Percentiles rank a stretch among this genome's conserved stretches.
Evolutionary conservation across 2,888 invertebrate species (phyloP).

Genomic region (Mimumesa dahlbomi): DNA sequence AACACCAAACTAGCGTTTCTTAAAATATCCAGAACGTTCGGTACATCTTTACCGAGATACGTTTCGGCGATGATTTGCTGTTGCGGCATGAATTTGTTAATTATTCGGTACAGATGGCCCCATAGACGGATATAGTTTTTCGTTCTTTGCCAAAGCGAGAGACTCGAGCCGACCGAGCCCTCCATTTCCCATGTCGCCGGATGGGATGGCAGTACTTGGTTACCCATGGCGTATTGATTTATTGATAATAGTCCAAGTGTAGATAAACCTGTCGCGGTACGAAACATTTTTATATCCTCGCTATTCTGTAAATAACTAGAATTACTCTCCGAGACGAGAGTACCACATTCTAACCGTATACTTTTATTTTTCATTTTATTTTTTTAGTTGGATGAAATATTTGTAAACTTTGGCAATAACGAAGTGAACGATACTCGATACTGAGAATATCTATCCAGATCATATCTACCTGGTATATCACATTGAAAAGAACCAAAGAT

Average conservation of each 20-base stretch:
- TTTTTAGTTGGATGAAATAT: no score
- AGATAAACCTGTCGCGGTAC: not conserved
- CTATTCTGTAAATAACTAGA: no score
- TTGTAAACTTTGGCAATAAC: no score
- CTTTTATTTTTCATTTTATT: no score
- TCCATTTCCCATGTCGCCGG: slow-evolving; percentile 63
- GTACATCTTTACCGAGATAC: slow-evolving; percentile 41
- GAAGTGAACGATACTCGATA: no score
- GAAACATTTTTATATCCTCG: not conserved
- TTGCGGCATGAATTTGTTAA: fast-evolving
- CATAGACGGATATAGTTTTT: slow-evolving; percentile 38
- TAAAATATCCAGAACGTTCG: slow-evolving; percentile 20
- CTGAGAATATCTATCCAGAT: no score
- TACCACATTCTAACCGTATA: no score
- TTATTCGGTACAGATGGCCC: not conserved
- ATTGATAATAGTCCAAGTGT: not conserved
- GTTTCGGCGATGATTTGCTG: slow-evolving; percentile 27
- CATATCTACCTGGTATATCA: no score
- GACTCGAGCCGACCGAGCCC: slow-evolving; percentile 25
- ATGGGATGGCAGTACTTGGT: slow-evolving; percentile 55
- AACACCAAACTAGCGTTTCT: slow-evolving; percentile 57
- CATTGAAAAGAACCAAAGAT: no score
- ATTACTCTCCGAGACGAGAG: no score
- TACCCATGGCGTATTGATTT: slow-evolving; percentile 44
- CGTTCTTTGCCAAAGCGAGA: slow-evolving; percentile 54